Conservation (phyloP, 2,113 vertebrate species). For the Ochotona curzoniae region DNA sequence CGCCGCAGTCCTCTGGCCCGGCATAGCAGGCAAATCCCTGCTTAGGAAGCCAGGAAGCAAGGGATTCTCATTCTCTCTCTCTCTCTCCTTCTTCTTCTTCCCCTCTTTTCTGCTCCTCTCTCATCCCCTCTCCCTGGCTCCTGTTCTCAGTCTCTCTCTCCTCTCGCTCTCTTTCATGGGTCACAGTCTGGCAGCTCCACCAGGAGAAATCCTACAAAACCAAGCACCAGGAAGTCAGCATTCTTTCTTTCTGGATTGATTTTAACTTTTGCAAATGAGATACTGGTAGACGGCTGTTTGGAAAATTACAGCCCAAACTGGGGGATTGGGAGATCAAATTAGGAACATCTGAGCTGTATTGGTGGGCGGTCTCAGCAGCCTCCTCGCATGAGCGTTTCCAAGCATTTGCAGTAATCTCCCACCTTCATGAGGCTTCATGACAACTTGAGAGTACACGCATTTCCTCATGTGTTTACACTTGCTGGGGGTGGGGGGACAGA, state of each 20-base stretch:
- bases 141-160: background rate
- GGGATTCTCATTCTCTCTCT: background rate
- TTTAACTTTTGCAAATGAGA: conserved; percentile 74
- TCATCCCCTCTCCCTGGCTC: background rate
- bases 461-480: conserved; percentile 52
- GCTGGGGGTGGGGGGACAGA: background rate
- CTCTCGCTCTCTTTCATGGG: background rate
- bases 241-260: conserved; percentile 54
- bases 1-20: conserved; percentile 75
- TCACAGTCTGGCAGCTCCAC: conserved; percentile 59
- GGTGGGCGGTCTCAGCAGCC: background rate
- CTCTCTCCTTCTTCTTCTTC: background rate
- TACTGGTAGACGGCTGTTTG: conserved; percentile 46
- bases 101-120: background rate
- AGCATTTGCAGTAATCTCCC: conserved; percentile 6
- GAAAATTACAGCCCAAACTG: conserved; percentile 67
- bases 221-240: conserved; percentile 58
- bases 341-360: conserved; percentile 13
- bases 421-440: conserved; percentile 10
- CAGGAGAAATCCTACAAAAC: conserved; percentile 34
- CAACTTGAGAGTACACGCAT: conserved; percentile 34
- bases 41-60: conserved; percentile 63
- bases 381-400: conserved; percentile 26
- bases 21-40: conserved; percentile 74
- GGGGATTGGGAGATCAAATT: background rate